Evolutionary conservation across 2,113 vertebrate genomes (phyloP).

Genomic region (Dipodomys spectabilis): DNA sequence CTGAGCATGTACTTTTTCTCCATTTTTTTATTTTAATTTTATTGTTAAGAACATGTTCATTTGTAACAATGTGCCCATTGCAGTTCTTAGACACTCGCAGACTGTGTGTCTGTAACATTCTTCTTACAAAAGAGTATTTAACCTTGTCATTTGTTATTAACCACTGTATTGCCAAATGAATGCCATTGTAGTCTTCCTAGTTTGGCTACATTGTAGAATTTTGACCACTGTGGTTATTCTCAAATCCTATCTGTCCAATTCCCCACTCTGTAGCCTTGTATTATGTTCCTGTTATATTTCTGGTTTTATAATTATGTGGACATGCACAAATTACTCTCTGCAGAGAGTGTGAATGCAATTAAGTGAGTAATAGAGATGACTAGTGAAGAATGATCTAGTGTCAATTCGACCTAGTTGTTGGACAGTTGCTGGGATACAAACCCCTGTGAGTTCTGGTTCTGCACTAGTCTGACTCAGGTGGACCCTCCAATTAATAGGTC

Average conservation of each 20-base stretch:
- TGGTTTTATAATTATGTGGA: background rate
- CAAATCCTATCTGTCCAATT: background rate
- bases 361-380: background rate
- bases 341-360: background rate
- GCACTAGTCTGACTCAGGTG: rapidly evolving
- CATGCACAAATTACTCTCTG: background rate
- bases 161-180: background rate
- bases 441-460: too few relatives aligned
- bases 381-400: rapidly evolving
- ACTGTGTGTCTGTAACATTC: too few relatives aligned
- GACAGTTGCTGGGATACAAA: background rate
- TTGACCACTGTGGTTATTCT: background rate
- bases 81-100: too few relatives aligned
- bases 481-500: background rate
- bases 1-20: too few relatives aligned
- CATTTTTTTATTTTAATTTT: too few relatives aligned
- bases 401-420: rapidly evolving
- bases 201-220: background rate
- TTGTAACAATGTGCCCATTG: too few relatives aligned
- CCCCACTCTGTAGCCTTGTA: background rate
- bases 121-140: too few relatives aligned
- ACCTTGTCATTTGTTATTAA: too few relatives aligned
- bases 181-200: too few relatives aligned
- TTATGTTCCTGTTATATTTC: background rate
- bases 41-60: too few relatives aligned